phyloP scores from a whole-genome alignment of 2,888 invertebrate genomes.

The Eupeodes latifasciatus region DNA sequence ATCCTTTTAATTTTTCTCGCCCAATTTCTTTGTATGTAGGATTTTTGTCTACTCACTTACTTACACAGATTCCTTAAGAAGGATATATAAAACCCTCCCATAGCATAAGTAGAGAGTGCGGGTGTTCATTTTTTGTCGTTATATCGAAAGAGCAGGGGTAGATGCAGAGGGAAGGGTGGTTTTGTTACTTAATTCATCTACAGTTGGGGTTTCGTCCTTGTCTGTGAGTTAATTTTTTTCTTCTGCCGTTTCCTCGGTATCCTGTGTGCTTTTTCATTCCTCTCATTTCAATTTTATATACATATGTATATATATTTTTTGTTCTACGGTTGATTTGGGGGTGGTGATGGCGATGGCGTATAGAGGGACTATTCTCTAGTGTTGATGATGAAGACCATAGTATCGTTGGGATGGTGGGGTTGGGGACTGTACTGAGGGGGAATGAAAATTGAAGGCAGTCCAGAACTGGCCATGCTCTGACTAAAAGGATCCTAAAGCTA shows the following conservation, averaged over 20 bases:
- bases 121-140: not conserved
- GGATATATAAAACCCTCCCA: constrained; percentile 1
- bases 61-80: constrained; percentile 52
- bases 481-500: constrained; percentile 77
- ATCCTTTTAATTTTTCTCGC: constrained; percentile 76
- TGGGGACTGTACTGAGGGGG: not conserved
- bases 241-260: constrained; percentile 47
- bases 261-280: constrained; percentile 72
- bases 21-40: constrained; percentile 67
- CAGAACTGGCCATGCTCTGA: constrained; percentile 68
- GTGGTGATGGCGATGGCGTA: constrained; percentile 27
- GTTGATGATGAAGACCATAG: constrained; percentile 61
- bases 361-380: constrained; percentile 43
- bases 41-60: constrained; percentile 34
- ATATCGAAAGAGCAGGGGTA: not conserved
- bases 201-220: constrained; percentile 73
- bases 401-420: not conserved
- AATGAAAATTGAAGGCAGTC: constrained; percentile 69
- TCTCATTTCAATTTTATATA: constrained; percentile 57
- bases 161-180: constrained; percentile 26
- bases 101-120: not conserved
- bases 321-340: constrained; percentile 70
- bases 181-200: constrained; percentile 76
- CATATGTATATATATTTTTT: constrained; percentile 36
- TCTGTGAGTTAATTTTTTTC: constrained; percentile 56